Conservation (phyloP, 2,888 invertebrate species). For the Pterobdella sp. region DNA sequence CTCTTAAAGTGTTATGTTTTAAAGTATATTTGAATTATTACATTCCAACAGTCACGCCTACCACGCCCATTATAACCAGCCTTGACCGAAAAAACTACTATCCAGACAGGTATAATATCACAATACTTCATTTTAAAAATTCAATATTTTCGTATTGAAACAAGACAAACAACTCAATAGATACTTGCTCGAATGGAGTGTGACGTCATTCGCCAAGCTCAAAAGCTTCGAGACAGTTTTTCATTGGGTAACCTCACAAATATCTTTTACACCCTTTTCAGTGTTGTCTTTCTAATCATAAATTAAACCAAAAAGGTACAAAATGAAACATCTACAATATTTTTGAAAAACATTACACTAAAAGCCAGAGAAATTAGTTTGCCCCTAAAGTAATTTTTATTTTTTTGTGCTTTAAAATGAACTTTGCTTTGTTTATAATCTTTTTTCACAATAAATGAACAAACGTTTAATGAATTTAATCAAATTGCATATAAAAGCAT, state of each 20-base stretch:
- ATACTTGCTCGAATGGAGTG: background rate
- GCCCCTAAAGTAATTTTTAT: background rate
- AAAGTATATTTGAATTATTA: no score
- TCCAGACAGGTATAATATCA: background rate
- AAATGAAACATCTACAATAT: background rate
- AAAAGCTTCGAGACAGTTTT: background rate
- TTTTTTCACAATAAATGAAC: no score
- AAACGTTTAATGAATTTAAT: no score
- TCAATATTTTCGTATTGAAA: no score
- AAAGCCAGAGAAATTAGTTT: background rate
- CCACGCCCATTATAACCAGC: conserved; percentile 4
- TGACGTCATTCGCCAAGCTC: conserved; percentile 4
- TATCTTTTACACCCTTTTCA: background rate
- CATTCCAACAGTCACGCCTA: background rate
- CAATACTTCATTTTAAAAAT: background rate
- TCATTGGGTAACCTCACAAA: background rate
- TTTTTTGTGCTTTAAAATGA: no score
- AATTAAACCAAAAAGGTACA: background rate
- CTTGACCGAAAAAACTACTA: conserved; percentile 6
- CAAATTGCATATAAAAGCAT: no score
- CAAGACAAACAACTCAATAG: no score
- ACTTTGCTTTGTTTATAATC: no score
- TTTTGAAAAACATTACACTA: background rate
- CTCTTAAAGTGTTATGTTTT: no score
- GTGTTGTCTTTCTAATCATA: background rate